Conservation (phyloP, 2,888 invertebrate species). For the Apotomis turbidana region DNA sequence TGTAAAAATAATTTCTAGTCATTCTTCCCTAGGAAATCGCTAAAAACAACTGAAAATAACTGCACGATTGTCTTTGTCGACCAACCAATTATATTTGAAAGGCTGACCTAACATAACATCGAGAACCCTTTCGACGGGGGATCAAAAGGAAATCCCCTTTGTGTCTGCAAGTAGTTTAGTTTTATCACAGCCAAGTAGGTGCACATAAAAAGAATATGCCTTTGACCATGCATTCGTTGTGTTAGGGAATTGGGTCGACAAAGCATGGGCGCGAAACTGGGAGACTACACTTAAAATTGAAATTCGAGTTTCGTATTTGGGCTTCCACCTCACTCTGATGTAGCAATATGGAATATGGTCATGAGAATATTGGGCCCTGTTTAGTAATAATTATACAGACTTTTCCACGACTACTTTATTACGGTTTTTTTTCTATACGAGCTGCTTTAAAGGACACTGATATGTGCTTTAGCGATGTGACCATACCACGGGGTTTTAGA, state of each 20-base stretch:
- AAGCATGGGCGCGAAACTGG: not conserved
- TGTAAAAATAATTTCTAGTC: not conserved
- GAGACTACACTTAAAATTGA: no score
- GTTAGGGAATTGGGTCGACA: slow-evolving; percentile 21
- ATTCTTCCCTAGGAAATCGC: not conserved
- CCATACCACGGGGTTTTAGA: no score
- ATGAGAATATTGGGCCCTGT: no score
- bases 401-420: no score
- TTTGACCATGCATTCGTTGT: slow-evolving; percentile 15
- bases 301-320: no score
- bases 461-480: no score
- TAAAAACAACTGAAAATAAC: slow-evolving; percentile 21
- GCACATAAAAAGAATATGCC: slow-evolving; percentile 21
- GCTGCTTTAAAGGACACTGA: no score
- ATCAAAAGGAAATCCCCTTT: slow-evolving; percentile 35
- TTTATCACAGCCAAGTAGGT: slow-evolving; percentile 31
- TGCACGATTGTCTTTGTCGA: slow-evolving; percentile 9
- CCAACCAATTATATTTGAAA: slow-evolving; percentile 41
- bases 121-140: slow-evolving; percentile 27
- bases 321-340: no score
- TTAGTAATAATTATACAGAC: no score
- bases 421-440: no score
- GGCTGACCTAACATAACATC: slow-evolving; percentile 33
- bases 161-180: slow-evolving; percentile 39
- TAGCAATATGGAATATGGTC: no score